Conservation (phyloP, 2,797 vertebrate genomes). For the Scleropages formosus region DNA sequence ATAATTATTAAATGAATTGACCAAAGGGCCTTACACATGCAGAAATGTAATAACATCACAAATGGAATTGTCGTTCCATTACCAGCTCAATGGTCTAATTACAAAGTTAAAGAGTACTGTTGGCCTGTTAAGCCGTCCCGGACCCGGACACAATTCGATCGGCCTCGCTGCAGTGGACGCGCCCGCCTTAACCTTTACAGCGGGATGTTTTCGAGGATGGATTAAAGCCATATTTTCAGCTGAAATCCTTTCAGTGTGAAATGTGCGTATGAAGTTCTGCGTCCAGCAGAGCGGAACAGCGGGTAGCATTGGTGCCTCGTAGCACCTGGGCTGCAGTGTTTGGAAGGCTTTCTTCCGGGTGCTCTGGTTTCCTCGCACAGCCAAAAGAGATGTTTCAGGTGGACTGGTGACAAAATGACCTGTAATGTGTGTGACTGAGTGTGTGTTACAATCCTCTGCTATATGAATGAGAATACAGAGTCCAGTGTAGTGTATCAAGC, state of each 20-base stretch:
- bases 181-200: slow-evolving; percentile 9
- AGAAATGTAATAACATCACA: slow-evolving; percentile 59
- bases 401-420: too few species aligned
- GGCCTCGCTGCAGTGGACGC: slow-evolving; percentile 28
- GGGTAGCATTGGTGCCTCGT: too few species aligned
- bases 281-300: too few species aligned
- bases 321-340: neutral
- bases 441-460: neutral
- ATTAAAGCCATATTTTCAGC: neutral
- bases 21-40: slow-evolving; percentile 54
- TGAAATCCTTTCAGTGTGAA: neutral
- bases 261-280: slow-evolving; percentile 37
- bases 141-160: slow-evolving; percentile 37
- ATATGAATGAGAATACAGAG: neutral
- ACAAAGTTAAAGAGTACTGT: slow-evolving; percentile 51
- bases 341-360: neutral
- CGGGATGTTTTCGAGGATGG: neutral
- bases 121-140: slow-evolving; percentile 49
- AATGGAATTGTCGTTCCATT: slow-evolving; percentile 60
- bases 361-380: too few species aligned
- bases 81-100: slow-evolving; percentile 57
- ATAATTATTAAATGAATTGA: slow-evolving; percentile 67
- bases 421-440: too few species aligned
- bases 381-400: too few species aligned
- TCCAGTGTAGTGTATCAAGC: too few species aligned